Evolutionary conservation across 2,113 vertebrate genomes (phyloP), one percentile per base, ranked within the genome.

Genomic region (Apodemus sylvaticus): DNA sequence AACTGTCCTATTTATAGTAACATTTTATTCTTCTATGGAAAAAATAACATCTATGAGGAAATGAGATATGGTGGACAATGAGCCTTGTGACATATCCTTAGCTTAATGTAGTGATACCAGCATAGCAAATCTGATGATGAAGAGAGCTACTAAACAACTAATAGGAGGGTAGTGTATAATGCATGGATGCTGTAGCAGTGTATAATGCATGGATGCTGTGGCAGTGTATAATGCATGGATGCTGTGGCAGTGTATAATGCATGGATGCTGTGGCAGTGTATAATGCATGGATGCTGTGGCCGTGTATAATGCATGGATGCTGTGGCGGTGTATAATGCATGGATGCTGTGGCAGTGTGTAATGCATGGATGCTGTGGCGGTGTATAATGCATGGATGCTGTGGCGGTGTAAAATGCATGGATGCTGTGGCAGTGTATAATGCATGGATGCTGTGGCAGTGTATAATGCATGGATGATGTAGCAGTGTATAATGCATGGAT

Each of bases 101-200:
- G 26, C 26, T 48, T 77, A 12, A 0, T n/a, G 7, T n/a, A 14
- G 0, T 39, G 58, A 34, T 13, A 14, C 55, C 3, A 17, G 6
- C 31, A 64, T 0, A 22, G 10, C 2, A 13, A 36, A 86, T 20
- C 29, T 20, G 16, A 16, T 39, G 31, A 26, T 60, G n/a, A n/a
- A 53, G 31, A 64, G 26, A 31, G 4, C 24, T n/a, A 19, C 82
- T 76, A 19, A 79, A 53, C 12, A 42, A 13, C 34, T 74, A 11
- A 76, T 2, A 24, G 55, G 2, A 48, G 7, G 60, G 22, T 24
- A 62, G 9, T 55, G 14, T 55, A 55, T 55, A 55, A 55, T 55
- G 53, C 13, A 55, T 24, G 7, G 7, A 24, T 62, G 7, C 60
- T 62, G 58, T 24, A 22, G 11, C n/a, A 16, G 73, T 17, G 1